Conservation (phyloP, 2,113 vertebrate genomes). For the Malurus melanocephalus region DNA sequence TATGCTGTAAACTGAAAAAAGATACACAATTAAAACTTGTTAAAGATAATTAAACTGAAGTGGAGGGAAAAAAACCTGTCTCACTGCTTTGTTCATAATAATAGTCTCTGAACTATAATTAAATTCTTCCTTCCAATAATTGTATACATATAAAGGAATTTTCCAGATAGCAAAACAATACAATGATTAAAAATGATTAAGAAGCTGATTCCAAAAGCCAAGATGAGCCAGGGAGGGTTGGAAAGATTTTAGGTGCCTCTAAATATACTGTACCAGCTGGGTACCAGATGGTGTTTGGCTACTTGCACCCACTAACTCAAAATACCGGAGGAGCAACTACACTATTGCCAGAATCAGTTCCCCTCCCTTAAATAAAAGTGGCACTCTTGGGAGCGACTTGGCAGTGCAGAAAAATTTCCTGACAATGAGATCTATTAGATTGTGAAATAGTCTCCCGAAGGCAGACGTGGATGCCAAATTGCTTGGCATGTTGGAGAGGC, state of each 20-base stretch:
- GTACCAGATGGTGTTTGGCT: constrained; percentile 71
- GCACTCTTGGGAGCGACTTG: constrained; percentile 49
- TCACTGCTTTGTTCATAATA: constrained; percentile 63
- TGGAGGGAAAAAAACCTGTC: constrained; percentile 26
- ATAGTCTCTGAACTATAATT: constrained; percentile 68
- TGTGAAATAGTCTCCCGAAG: constrained; percentile 46
- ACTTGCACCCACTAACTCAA: constrained; percentile 64
- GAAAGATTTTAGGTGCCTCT: constrained; percentile 61
- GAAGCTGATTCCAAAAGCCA: constrained; percentile 62
- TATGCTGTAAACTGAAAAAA: constrained; percentile 45
- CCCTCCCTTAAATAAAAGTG: constrained; percentile 67
- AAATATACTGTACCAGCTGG: constrained; percentile 67
- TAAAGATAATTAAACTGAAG: constrained; percentile 71
- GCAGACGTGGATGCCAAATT: constrained; percentile 53
- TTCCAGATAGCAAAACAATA: constrained; percentile 69
- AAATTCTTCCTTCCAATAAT: constrained; percentile 71
- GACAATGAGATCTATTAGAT: constrained; percentile 65
- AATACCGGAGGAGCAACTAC: constrained; percentile 49
- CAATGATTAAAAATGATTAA: constrained; percentile 71
- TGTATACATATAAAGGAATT: constrained; percentile 66
- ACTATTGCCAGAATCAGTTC: constrained; percentile 56
- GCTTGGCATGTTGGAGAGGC: constrained; percentile 13
- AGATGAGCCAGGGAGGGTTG: constrained; percentile 59
- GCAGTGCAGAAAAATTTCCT: constrained; percentile 51
- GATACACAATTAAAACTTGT: constrained; percentile 70